Base-by-base conservation (phyloP, 2,888 invertebrate genomes). In the Ischnus inquisitorius region DNA sequence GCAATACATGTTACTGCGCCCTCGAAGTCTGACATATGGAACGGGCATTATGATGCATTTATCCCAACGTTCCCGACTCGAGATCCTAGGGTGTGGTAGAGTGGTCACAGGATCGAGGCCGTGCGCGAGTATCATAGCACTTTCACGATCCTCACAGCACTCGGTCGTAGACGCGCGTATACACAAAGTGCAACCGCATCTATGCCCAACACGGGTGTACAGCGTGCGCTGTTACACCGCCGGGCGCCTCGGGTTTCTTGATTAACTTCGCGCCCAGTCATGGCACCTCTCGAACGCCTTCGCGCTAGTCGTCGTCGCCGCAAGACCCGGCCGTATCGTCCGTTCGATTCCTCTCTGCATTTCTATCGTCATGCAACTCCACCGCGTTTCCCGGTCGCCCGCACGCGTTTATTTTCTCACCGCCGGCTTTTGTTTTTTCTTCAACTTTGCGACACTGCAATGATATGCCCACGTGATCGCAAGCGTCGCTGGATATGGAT, bases 141-240 rank as follows among this genome's bases (percentile, higher is more conserved):
- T 92, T 92, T 92, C 91, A 87, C 91, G 90, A 90, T 88, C 90
- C 46, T 77, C 78, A 62, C 34, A 54, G 46, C 51, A n/a, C 81
- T 85, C 75, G 79, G 74, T 69, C 48, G 39, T 48, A 62, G 25
- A 12, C 57, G 51, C 51, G 65, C 60, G 43, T 72, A n/a, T 34
- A 46, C 10, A 16, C 12, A 25, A 2, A 64, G 34, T 19, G n/a
- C 64, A 76, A 65, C 25, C 16, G 54, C 41, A 76, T 54, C 64
- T 12, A 72, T 77, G 64, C 34, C 5, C 67, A 72, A 57, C 72
- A 34, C 72, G 54, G 19, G 43, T 71, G 60, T 41, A 72, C 48
- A 65, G 19, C 22, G 60, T 65, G 68, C 46, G 10, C 28, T 68
- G 62, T 72, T 54, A 34, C 57, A 68, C 60, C 60, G n/a, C 54